These are phyloP conservation scores for Tortrix viridana DNA, from an alignment of 2,888 invertebrate species.

Conservation along the genomic window DNA sequence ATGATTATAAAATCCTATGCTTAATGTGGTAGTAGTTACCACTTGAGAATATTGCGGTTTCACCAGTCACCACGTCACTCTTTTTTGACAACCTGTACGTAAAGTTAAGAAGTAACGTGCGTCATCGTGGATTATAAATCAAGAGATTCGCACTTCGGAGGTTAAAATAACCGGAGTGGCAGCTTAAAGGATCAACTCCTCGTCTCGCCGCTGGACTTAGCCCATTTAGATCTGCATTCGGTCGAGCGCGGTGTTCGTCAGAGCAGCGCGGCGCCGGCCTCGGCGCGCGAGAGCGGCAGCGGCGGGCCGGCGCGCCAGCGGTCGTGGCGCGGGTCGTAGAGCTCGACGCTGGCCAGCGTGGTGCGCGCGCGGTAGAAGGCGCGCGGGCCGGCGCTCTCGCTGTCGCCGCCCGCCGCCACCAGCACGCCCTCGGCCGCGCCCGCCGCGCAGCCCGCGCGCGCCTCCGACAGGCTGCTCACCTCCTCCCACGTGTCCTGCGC, in stretches of 20 bases:
- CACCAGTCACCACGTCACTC: too few relatives aligned
- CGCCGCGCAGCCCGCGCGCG: conserved; percentile 93
- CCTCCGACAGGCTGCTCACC: conserved; percentile 88
- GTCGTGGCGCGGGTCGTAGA: conserved; percentile 91
- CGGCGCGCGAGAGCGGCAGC: conserved; percentile 92
- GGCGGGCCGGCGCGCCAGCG: conserved; percentile 91
- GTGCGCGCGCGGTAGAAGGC: conserved; percentile 93
- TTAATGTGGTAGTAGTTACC: too few relatives aligned
- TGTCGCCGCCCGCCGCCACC: conserved; percentile 94
- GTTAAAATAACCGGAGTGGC: too few relatives aligned
- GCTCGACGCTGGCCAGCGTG: conserved; percentile 92
- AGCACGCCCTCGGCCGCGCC: conserved; percentile 92
- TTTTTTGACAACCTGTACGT: too few relatives aligned
- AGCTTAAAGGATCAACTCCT: too few relatives aligned
- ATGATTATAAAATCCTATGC: too few relatives aligned
- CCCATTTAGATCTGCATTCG: too few relatives aligned
- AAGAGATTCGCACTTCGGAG: too few relatives aligned
- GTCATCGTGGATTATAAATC: too few relatives aligned
- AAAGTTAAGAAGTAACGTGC: too few relatives aligned
- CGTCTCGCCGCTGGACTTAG: too few relatives aligned
- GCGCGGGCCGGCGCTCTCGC: conserved; percentile 88
- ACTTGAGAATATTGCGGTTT: too few relatives aligned
- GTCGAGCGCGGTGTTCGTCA: conserved; percentile 66
- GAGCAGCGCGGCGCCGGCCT: conserved; percentile 93
- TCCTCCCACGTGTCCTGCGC: conserved; percentile 90